Evolutionary conservation across 2,888 invertebrate species (phyloP).

Genomic region (Cheilosia grossa): DNA sequence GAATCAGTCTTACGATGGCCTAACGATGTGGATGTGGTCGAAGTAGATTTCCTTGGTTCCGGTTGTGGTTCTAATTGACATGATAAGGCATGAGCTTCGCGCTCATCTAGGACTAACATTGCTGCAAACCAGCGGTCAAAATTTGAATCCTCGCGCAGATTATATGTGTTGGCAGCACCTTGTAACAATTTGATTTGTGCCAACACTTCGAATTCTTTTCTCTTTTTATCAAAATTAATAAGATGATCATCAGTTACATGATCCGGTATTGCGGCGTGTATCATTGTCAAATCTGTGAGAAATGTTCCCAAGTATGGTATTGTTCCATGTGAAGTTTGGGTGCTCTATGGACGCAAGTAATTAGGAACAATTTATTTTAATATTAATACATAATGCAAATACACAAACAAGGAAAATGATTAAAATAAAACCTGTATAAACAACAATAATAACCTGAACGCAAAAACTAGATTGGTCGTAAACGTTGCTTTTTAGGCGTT

Average conservation of each 20-base stretch:
- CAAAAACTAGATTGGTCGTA: too few species aligned
- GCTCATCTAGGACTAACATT: constrained; percentile 94
- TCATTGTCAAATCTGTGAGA: constrained; percentile 98
- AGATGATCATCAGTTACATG: constrained; percentile 88
- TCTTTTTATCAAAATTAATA: constrained; percentile 98
- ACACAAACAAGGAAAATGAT: background rate
- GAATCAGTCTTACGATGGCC: constrained; percentile 96
- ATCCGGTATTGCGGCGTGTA: constrained; percentile 97
- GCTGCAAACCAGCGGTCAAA: constrained; percentile 99
- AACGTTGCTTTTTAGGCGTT: too few species aligned
- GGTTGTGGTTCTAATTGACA: constrained; percentile 93
- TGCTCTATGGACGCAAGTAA: constrained; percentile 83
- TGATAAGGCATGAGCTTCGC: constrained; percentile 94
- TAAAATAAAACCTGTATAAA: background rate
- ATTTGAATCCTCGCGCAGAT: constrained; percentile 91
- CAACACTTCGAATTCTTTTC: constrained; percentile 99
- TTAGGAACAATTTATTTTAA: background rate
- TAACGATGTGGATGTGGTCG: constrained; percentile 77
- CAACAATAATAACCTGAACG: too few species aligned
- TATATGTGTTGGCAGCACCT: constrained; percentile 96
- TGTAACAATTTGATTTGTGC: constrained; percentile 98
- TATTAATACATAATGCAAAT: background rate
- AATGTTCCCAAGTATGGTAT: constrained; percentile 99
- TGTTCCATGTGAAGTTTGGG: constrained; percentile 93
- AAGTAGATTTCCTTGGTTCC: constrained; percentile 80